These are phyloP conservation scores for Drepanosiphum platanoidis DNA, from an alignment of 2,888 invertebrate genomes.

Conservation along the genomic window DNA sequence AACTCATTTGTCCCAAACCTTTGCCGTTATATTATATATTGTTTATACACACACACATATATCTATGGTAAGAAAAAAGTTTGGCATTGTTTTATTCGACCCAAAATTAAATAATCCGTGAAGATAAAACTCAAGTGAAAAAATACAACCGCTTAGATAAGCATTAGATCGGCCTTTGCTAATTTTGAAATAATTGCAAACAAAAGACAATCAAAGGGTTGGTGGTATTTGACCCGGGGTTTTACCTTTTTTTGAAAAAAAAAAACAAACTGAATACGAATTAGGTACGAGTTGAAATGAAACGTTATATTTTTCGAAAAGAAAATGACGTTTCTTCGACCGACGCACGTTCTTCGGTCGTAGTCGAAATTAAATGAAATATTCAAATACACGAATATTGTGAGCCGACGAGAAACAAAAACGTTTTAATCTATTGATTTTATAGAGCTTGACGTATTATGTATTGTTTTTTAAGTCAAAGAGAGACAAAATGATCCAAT, in stretches of 20 bases:
- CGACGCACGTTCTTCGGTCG: too few species aligned
- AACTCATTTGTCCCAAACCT: slow-evolving; percentile 37
- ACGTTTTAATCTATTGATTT: not conserved
- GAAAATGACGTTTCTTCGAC: too few species aligned
- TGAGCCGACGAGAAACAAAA: not conserved
- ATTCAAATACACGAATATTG: too few species aligned
- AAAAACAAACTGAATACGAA: not conserved
- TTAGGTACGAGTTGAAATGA: too few species aligned
- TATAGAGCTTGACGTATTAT: not conserved
- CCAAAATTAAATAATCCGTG: slow-evolving; percentile 41
- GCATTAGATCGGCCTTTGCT: slow-evolving; percentile 5
- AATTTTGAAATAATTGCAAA: slow-evolving; percentile 49
- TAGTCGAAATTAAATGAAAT: too few species aligned
- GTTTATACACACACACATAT: not conserved
- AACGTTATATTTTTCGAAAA: too few species aligned
- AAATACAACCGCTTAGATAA: slow-evolving; percentile 26
- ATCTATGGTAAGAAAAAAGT: slow-evolving; percentile 21
- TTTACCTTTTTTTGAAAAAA: not conserved
- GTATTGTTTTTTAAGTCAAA: not conserved
- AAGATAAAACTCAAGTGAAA: slow-evolving; percentile 36
- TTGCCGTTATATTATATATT: not conserved
- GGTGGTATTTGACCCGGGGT: not conserved
- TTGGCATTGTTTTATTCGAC: slow-evolving; percentile 23
- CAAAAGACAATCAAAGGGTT: slow-evolving; percentile 7
- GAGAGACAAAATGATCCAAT: slow-evolving; percentile 5